Conservation (phyloP, 2,113 vertebrate genomes). For the Philantomba maxwellii region DNA sequence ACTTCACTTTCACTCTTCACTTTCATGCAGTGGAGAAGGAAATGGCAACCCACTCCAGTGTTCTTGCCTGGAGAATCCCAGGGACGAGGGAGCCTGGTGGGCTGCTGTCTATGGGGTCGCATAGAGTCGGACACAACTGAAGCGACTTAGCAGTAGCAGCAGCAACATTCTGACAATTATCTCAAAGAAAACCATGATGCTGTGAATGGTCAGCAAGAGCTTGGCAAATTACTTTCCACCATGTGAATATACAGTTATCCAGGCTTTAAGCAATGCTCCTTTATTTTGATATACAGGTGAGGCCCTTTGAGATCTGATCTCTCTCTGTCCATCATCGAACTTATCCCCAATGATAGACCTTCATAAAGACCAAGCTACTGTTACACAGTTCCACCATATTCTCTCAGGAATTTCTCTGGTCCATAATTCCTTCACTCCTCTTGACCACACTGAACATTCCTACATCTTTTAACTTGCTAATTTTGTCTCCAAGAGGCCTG, state of each 20-base stretch:
- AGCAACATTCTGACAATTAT: neutral
- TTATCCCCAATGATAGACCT: neutral
- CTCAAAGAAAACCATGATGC: neutral
- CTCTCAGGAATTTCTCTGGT: neutral
- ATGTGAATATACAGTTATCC: neutral
- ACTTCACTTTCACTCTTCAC: too few relatives aligned
- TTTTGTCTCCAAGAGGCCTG: neutral
- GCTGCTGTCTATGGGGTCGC: too few relatives aligned
- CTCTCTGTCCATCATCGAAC: neutral
- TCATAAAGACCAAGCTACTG: neutral
- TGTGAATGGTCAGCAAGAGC: neutral
- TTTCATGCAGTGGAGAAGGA: too few relatives aligned
- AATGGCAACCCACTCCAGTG: too few relatives aligned
- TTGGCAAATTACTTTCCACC: neutral
- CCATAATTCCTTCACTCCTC: neutral
- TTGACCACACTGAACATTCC: neutral
- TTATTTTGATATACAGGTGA: neutral
- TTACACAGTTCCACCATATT: neutral
- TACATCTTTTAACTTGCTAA: neutral
- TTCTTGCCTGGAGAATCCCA: too few relatives aligned
- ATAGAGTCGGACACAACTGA: too few relatives aligned
- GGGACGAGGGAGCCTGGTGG: too few relatives aligned
- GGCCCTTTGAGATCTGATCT: neutral
- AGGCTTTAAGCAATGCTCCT: neutral
- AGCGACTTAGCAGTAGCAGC: too few relatives aligned